Conservation (phyloP, 2,888 invertebrate genomes). For the Falcaria lacertinaria region DNA sequence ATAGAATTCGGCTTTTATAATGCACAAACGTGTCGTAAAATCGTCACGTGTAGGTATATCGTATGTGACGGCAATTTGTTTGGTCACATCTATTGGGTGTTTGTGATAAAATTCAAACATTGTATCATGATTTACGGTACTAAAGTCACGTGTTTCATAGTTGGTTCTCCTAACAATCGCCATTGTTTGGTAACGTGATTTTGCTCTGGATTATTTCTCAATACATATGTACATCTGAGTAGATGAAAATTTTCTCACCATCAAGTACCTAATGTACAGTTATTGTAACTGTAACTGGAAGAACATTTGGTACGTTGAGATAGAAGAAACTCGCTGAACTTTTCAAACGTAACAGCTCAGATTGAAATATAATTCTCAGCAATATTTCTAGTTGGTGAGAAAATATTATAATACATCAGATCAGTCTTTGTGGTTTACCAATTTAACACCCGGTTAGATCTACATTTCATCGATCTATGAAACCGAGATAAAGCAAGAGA, state of each 20-base stretch:
- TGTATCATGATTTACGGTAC: slow-evolving; percentile 18
- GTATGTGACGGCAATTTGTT: slow-evolving; percentile 7
- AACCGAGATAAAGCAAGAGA: background rate
- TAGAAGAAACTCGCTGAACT: too few relatives aligned
- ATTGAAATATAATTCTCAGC: too few relatives aligned
- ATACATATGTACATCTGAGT: slow-evolving; percentile 14
- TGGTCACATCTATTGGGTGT: slow-evolving; percentile 1
- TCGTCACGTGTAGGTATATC: slow-evolving; percentile 14
- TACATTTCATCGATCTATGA: background rate
- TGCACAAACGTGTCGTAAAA: slow-evolving; percentile 22
- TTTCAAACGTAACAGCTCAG: too few relatives aligned
- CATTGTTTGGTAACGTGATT: slow-evolving; percentile 33
- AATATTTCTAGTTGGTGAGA: too few relatives aligned
- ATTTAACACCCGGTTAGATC: background rate
- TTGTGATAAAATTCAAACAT: slow-evolving; percentile 24
- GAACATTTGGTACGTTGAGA: background rate
- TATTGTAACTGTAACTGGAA: background rate
- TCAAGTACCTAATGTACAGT: slow-evolving; percentile 2
- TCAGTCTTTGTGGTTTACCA: too few relatives aligned
- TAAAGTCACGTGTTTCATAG: slow-evolving; percentile 25
- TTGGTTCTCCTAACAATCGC: slow-evolving; percentile 30
- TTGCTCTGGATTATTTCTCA: slow-evolving; percentile 27
- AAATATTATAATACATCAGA: too few relatives aligned
- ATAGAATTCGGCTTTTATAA: slow-evolving; percentile 14
- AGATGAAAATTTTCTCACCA: slow-evolving; percentile 7